Percentiles rank a stretch among this genome's conserved stretches.
Conservation (phyloP, 2,797 vertebrate species). For the Aplochiton taeniatus region DNA sequence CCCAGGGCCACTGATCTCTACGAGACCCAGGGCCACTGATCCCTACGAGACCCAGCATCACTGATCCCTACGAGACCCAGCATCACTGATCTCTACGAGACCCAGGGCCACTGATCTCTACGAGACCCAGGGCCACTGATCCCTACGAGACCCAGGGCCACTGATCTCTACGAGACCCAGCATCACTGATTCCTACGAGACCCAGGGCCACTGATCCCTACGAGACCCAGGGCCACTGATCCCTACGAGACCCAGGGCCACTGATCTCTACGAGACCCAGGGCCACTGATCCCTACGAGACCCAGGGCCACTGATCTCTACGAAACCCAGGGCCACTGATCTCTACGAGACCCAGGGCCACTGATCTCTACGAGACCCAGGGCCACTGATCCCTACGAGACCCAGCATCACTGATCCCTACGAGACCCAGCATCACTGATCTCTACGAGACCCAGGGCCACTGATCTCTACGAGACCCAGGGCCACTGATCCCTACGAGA, state of each 20-base stretch:
- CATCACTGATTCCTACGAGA: too few species aligned
- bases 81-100: too few species aligned
- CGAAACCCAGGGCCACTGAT: too few species aligned
- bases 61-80: too few species aligned
- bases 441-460: not conserved
- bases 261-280: not conserved
- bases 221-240: slow-evolving; percentile 1
- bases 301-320: not conserved
- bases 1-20: not conserved
- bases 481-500: not conserved
- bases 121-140: slow-evolving; percentile 1
- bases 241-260: not conserved
- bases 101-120: not conserved
- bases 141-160: not conserved
- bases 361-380: not conserved
- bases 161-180: too few species aligned
- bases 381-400: not conserved
- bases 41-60: not conserved
- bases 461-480: not conserved
- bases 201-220: not conserved
- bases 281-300: not conserved
- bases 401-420: too few species aligned
- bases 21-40: slow-evolving; percentile 1
- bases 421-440: not conserved
- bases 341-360: not conserved